phyloP scores from a whole-genome alignment of 30 jellyfish, hydroid and myxozoan genomes.

The Aurelia aurita complex sp. Pacific region DNA sequence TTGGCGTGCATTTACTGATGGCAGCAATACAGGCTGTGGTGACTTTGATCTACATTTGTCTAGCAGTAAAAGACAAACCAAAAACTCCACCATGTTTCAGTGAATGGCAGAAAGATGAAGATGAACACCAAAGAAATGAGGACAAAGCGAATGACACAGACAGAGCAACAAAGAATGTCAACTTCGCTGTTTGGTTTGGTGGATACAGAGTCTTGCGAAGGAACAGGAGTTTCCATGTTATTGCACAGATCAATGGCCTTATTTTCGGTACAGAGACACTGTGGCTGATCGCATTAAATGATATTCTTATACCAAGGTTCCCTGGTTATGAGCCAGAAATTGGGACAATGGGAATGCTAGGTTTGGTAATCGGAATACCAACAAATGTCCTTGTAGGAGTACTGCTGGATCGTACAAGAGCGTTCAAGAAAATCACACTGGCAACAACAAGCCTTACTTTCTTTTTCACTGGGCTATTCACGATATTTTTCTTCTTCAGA shows the following conservation, averaged over 20 bases:
- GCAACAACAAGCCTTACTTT: slow-evolving; percentile 43
- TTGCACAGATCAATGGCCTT: slow-evolving; percentile 57
- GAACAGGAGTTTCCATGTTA: slow-evolving; percentile 21
- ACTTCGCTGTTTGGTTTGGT: not conserved
- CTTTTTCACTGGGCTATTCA: slow-evolving; percentile 37
- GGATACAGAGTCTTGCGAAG: slow-evolving; percentile 24
- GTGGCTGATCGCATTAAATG: slow-evolving; percentile 67
- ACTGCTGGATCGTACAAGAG: slow-evolving; percentile 65
- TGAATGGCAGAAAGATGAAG: slow-evolving; percentile 6
- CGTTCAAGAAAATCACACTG: slow-evolving; percentile 60
- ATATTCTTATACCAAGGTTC: slow-evolving; percentile 60
- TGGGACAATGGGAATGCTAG: slow-evolving; percentile 74
- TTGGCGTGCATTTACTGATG: slow-evolving; percentile 36
- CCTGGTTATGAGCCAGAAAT: slow-evolving; percentile 85
- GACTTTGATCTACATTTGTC: slow-evolving; percentile 47
- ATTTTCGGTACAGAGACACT: slow-evolving; percentile 65
- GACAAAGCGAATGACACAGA: not conserved
- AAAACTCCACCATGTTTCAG: slow-evolving; percentile 66
- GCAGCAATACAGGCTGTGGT: slow-evolving; percentile 56
- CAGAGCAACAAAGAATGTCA: not conserved
- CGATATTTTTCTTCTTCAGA: slow-evolving; percentile 27
- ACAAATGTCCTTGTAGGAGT: slow-evolving; percentile 72
- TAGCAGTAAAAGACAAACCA: slow-evolving; percentile 70
- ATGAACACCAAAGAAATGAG: not conserved
- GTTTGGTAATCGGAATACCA: slow-evolving; percentile 58